Evolutionary conservation across 2,888 invertebrate genomes (phyloP).

Genomic region (Steromphala cineraria): DNA sequence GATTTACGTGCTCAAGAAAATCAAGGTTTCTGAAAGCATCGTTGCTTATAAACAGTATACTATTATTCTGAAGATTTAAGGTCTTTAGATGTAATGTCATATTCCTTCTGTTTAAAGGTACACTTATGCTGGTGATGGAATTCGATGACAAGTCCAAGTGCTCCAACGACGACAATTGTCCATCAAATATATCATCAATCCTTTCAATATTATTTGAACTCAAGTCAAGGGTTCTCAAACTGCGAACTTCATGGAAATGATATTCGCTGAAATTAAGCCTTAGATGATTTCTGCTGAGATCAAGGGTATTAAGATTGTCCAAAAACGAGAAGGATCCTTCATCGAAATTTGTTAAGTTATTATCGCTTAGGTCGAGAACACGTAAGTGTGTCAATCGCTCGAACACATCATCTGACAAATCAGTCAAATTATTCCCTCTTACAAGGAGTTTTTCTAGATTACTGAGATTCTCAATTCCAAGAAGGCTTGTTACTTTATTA

Average conservation of each 20-base stretch:
- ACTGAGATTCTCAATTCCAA: neutral
- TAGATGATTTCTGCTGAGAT: neutral
- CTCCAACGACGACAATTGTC: neutral
- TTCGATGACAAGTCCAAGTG: neutral
- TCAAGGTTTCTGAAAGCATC: neutral
- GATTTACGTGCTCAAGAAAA: neutral
- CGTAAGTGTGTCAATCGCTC: neutral
- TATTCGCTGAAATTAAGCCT: neutral
- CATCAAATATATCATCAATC: neutral
- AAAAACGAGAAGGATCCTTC: neutral
- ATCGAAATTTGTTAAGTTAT: neutral
- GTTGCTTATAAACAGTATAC: neutral
- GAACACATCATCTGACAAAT: neutral
- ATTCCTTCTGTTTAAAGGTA: neutral
- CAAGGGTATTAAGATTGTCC: neutral
- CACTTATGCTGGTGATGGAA: neutral
- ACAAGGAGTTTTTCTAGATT: neutral
- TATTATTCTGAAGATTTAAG: neutral
- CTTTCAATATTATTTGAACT: neutral
- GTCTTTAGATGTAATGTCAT: neutral
- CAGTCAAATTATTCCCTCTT: neutral
- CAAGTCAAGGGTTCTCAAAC: neutral
- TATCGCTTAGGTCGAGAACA: neutral
- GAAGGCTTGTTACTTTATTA: neutral
- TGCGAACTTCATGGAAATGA: neutral